These are phyloP conservation scores for Tethea ocularis DNA, from an alignment of 2,888 invertebrate species.

Conservation along the genomic window DNA sequence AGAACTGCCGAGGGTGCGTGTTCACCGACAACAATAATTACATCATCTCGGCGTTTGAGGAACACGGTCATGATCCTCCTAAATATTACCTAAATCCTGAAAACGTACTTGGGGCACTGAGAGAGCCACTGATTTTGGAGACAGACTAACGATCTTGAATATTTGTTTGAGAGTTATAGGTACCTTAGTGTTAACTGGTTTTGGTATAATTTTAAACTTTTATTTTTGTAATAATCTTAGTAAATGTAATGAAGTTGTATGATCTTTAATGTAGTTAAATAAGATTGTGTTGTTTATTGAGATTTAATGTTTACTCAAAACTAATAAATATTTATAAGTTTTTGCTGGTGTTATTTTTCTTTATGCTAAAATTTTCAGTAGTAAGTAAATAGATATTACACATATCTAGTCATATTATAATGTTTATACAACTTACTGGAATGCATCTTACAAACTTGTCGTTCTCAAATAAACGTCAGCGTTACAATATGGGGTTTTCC, in stretches of 20 bases:
- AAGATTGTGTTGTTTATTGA: neutral
- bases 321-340: neutral
- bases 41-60: constrained; percentile 58
- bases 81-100: constrained; percentile 71
- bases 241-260: neutral
- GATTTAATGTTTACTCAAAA: too few relatives aligned
- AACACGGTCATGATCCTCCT: constrained; percentile 69
- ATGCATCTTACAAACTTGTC: too few relatives aligned
- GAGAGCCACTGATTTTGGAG: constrained; percentile 53
- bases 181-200: too few relatives aligned
- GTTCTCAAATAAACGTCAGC: too few relatives aligned
- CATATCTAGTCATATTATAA: too few relatives aligned
- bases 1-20: constrained; percentile 68
- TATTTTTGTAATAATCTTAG: neutral
- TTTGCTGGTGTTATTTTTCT: neutral
- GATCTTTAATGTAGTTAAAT: neutral
- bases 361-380: too few relatives aligned
- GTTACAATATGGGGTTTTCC: too few relatives aligned
- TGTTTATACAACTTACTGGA: too few relatives aligned
- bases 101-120: constrained; percentile 62
- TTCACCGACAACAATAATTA: constrained; percentile 62
- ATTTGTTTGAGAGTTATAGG: neutral
- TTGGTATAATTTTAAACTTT: neutral
- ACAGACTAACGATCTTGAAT: constrained; percentile 34
- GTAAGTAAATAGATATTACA: too few relatives aligned